Percentiles rank a stretch among this genome's conserved stretches.
These are phyloP conservation scores for Prunella fulvescens DNA, from an alignment of 2,113 vertebrate genomes.

Conservation along the genomic window DNA sequence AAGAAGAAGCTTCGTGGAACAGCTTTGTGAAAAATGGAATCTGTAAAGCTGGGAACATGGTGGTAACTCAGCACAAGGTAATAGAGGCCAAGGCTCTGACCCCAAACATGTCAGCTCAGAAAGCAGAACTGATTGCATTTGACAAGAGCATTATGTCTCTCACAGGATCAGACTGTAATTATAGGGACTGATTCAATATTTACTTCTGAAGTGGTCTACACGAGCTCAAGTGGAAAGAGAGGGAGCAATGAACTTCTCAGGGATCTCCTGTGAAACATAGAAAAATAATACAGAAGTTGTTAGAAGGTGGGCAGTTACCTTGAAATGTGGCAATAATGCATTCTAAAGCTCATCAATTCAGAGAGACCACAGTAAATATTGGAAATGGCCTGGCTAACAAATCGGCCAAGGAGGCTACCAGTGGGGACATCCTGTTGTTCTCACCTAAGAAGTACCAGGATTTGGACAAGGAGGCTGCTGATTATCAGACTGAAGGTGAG, in stretches of 20 bases:
- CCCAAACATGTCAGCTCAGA: neutral
- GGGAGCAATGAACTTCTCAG: neutral
- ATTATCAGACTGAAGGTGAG: neutral
- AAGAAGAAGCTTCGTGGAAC: neutral
- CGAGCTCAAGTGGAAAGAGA: neutral
- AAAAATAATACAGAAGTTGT: neutral
- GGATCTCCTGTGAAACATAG: neutral
- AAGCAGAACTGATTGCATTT: neutral
- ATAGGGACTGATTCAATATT: neutral
- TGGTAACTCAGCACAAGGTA: neutral
- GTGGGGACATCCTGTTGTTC: neutral
- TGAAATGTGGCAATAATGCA: neutral
- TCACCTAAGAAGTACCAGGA: neutral
- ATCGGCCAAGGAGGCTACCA: neutral
- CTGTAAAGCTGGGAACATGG: neutral
- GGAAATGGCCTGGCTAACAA: neutral
- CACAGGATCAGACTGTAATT: too few relatives aligned
- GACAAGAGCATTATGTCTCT: neutral
- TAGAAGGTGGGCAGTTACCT: neutral
- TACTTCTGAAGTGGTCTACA: neutral
- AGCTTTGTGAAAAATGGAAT: neutral
- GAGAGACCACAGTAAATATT: neutral
- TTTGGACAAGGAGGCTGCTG: neutral
- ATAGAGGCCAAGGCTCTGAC: neutral
- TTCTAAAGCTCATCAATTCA: neutral